phyloP scores from a whole-genome alignment of 35 echinoderm and acorn worm genomes.

The Heliocidaris erythrogramma region DNA sequence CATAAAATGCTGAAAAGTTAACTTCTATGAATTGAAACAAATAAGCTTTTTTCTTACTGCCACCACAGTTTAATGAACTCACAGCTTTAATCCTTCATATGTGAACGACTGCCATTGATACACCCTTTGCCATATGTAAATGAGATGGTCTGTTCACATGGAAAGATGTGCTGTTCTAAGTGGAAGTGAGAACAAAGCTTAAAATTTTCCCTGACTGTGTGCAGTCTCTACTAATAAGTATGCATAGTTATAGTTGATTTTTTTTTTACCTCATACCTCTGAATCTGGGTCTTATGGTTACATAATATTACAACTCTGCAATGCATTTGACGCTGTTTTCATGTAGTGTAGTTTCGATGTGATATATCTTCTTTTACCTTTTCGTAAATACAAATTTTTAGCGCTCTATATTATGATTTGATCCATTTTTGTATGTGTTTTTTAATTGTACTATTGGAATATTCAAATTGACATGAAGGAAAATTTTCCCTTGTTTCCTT shows the following conservation, averaged over 20 bases:
- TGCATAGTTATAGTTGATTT: neutral
- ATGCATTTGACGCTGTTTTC: neutral
- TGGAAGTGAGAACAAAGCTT: neutral
- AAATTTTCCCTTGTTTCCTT: neutral
- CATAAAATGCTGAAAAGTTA: neutral
- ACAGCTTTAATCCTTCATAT: neutral
- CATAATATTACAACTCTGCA: neutral
- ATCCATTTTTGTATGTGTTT: neutral
- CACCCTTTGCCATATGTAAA: conserved; percentile 17
- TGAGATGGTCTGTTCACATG: neutral
- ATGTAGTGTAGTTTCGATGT: too few relatives aligned
- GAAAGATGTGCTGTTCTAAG: neutral
- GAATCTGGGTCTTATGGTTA: neutral
- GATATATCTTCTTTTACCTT: neutral
- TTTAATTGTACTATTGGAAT: too few relatives aligned
- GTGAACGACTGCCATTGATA: neutral
- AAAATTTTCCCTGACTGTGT: neutral
- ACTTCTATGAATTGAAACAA: neutral
- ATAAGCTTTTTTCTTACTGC: neutral
- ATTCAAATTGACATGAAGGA: too few relatives aligned
- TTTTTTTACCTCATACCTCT: conserved; percentile 12
- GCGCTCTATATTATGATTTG: neutral
- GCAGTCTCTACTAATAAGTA: neutral
- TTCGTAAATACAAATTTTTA: neutral
- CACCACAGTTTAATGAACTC: neutral